Base-by-base conservation (phyloP, 2,113 vertebrate species). In the Solea solea region DNA sequence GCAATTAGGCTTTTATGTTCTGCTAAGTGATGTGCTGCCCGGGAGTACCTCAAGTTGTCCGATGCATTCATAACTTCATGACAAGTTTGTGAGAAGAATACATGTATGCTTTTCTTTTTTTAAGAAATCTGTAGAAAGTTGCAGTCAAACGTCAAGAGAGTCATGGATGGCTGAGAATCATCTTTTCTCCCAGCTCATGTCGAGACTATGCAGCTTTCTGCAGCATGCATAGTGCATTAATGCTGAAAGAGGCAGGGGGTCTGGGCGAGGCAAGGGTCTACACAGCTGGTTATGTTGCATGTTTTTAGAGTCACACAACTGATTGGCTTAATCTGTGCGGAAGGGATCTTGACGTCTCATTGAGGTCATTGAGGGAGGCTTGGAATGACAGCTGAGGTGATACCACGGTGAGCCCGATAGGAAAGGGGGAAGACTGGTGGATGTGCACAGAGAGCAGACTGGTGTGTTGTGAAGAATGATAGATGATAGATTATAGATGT, bases 311-410 rank as follows among this genome's bases (percentile, higher is more conserved):
- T 80, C 62, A 60, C 41, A 72, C 69, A 64, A 45, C 62, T 79
- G 63, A 67, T 77, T 72, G 82, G 73, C 57, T 88, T 77, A 81
- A 74, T 77, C 69, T 71, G 68, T 62, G 39, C 72, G 58, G 77
- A 84, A 63, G 77, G 68, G 72, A 51, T 63, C 71, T 76, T 13
- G 57, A 81, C 85, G 90, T 88, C 74, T 78, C 59, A 59, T 61
- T 68, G 86, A 88, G 88, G 86, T 91, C 86, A 80, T 88, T 85
- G 67, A 64, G 73, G 71, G 78, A 53, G 44, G n/a, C 59, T 79
- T 63, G 86, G 88, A 89, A 69, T 90, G 88, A 87, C 80, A 88
- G 84, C 27, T 81, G 72, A 88, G 88, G 84, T 80, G 86, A 90
- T 81, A 77, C 73, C 73, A 69, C 71, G 52, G 49, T 84, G 64